Base-by-base conservation (phyloP, 2,888 invertebrate genomes). In the Acronicta leporina region DNA sequence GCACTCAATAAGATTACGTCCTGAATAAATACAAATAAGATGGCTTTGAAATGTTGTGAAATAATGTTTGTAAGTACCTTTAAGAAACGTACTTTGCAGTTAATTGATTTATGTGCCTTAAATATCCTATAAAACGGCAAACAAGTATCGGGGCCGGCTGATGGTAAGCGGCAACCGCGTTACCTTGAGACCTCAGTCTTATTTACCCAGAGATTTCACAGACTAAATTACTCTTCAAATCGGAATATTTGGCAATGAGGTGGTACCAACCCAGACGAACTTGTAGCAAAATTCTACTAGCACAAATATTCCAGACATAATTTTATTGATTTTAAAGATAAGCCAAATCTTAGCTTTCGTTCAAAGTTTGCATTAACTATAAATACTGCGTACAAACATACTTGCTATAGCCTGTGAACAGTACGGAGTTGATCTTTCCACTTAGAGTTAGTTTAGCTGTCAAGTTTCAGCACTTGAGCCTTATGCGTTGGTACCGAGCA, bases 391-490 rank as follows among this genome's bases (percentile, higher is more conserved):
- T 45, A 54, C 35, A 40, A 42, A 56, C 20, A 57, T 57, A 42
- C 42, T 49, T 13, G 13, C 40, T 47, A 52, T 47, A 56, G 49
- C 42, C 35, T 50, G 43, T 54, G 53, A 51, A 49, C 30, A 58
- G 51, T 60, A 50, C 30, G 55, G 56, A 73, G 77, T 66, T 66
- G 73, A 73, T 73, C 66, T 74, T 74, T 61, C 57, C 58, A 69
- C 63, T 74, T 61, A 49, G 45, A 68, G 65, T 68, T 63, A 61
- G 77, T 76, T 72, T 33, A 43, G 43, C 55, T 46, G 45, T 72
- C 63, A 68, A 76, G 74, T 76, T 75, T 67, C 48, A 50, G 63
- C 60, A 48, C 50, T 69, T 56, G 44, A 69, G 66, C 76, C 68
- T 68, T 73, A 63, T 63, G 59, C 57, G 60, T 69, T 66, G 52